phyloP scores from a whole-genome alignment of 2,113 vertebrate genomes.

The Lamprotornis superbus region DNA sequence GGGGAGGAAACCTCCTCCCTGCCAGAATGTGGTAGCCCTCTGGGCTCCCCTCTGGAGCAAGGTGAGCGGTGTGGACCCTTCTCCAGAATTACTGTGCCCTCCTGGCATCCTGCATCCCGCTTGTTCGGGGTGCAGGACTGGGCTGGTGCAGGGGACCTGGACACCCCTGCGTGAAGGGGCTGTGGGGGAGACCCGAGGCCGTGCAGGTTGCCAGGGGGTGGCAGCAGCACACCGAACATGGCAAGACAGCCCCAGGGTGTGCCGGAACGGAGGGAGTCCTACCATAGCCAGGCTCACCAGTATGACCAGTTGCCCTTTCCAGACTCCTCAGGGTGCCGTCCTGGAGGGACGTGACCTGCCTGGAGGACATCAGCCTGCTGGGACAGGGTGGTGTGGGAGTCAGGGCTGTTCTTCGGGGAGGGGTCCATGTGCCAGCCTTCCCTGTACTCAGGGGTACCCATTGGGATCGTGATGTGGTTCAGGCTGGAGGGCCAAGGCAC shows the following conservation, averaged over 20 bases:
- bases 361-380: fast-evolving
- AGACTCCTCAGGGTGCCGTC: background rate
- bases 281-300: background rate
- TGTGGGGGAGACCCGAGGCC: background rate
- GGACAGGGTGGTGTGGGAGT: fast-evolving
- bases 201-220: background rate
- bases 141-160: too few species aligned
- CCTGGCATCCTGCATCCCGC: background rate
- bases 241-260: background rate
- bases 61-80: too few species aligned
- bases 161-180: too few species aligned
- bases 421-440: background rate
- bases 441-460: fast-evolving
- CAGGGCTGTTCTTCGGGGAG: background rate
- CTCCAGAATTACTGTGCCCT: too few species aligned
- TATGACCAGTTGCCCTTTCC: background rate
- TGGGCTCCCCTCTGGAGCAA: background rate
- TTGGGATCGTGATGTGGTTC: background rate
- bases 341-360: background rate
- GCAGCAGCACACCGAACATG: background rate
- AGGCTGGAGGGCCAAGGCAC: background rate
- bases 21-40: too few species aligned
- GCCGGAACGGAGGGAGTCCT: background rate
- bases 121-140: background rate
- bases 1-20: background rate